Percentiles rank a stretch among this genome's conserved stretches.
phyloP scores from a whole-genome alignment of 2,888 invertebrate species.

The Idaea straminata region DNA sequence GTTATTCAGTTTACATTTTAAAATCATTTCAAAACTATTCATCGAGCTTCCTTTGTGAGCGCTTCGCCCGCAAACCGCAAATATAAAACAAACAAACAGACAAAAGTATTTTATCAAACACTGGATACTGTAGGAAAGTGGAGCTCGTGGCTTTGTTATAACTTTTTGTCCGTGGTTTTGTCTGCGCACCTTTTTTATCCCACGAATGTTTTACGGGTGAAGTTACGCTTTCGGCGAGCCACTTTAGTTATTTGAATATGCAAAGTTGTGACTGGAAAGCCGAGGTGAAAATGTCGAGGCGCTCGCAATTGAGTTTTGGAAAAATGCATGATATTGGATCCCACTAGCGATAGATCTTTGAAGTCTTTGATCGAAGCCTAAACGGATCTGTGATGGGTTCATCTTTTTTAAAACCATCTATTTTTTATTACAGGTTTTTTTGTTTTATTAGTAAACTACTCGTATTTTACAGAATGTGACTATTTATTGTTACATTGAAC shows the following conservation, averaged over 20 bases:
- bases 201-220: slow-evolving; percentile 46
- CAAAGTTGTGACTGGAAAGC: slow-evolving; percentile 33
- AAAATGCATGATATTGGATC: not conserved
- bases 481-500: too few species aligned
- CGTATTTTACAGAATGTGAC: too few species aligned
- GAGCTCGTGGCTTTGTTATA: slow-evolving; percentile 29
- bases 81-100: slow-evolving; percentile 12
- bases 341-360: not conserved
- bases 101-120: slow-evolving; percentile 36
- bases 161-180: slow-evolving; percentile 46
- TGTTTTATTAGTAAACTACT: not conserved
- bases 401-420: not conserved
- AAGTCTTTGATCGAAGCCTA: not conserved
- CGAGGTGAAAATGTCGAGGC: not conserved
- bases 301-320: not conserved
- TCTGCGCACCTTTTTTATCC: slow-evolving; percentile 35
- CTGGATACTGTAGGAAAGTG: slow-evolving; percentile 14
- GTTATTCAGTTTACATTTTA: slow-evolving; percentile 6
- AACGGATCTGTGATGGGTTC: not conserved
- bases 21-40: slow-evolving; percentile 3
- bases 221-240: slow-evolving; percentile 40
- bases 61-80: slow-evolving; percentile 7
- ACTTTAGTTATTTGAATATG: slow-evolving; percentile 38
- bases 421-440: not conserved
- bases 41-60: slow-evolving; percentile 9